Evolutionary conservation across 2,888 invertebrate species (phyloP), one percentile per base, ranked within the genome.

Genomic region (Drosophila suboccidentalis): DNA sequence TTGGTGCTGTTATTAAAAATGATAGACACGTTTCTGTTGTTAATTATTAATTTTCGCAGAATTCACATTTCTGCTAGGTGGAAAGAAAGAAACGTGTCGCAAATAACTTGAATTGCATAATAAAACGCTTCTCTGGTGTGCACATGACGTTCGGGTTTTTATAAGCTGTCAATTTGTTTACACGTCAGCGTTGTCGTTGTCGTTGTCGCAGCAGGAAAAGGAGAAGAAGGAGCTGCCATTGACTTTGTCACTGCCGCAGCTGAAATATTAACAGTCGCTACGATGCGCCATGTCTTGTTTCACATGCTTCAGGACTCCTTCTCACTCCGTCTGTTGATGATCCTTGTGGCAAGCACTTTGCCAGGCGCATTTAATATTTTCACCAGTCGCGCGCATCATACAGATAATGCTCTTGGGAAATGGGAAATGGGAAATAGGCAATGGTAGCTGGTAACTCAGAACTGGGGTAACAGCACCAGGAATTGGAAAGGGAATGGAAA

Each of bases 101-200:
- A 78, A 75, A 83, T 84, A 85, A 82, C 86, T 84, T 81, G 78
- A 78, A 87, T 83, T 78, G 85, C 86, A 85, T 85, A 87, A 86
- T 85, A 87, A 87, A 85, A 83, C 75, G 83, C 64, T 84, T 81
- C 55, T 69, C 59, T 50, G 61, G 55, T 54, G 70, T 71, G 74
- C 80, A 75, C 83, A 86, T 83, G 83, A 82, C 79, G 82, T 83
- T 78, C 82, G 81, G 84, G 86, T 84, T 89, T 87, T 89, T 90
- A 90, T 90, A 90, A 90, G 89, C 90, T 90, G 90, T 90, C 90
- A 90, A 90, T 90, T 90, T 89, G 85, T 86, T 85, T 84, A 84
- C 84, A 78, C 81, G 71, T 75, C 75, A 62, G 67, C 71, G 65
- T 73, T 65, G 53, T 34, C 51, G 29, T 53, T 53, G 38, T n/a